These are phyloP conservation scores for Aotus griseimembra DNA, from an alignment of 2,797 vertebrate genomes.

Conservation along the genomic window DNA sequence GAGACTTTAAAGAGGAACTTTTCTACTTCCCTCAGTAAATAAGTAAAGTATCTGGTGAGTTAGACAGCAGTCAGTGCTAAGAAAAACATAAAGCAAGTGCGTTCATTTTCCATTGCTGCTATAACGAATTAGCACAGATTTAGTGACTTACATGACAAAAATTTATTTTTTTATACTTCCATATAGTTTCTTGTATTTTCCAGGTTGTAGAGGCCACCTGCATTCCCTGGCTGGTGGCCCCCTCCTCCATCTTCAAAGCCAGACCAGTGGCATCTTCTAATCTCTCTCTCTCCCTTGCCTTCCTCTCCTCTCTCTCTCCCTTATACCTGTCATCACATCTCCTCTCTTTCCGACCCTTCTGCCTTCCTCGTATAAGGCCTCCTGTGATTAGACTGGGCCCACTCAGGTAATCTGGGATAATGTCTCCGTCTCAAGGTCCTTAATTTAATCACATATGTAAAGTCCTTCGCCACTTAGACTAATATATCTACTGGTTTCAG, in stretches of 20 bases:
- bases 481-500: not conserved
- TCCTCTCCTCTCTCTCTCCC: too few relatives aligned
- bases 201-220: not conserved
- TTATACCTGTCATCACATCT: not conserved
- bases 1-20: too few relatives aligned
- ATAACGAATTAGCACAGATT: not conserved
- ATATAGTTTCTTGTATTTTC: not conserved
- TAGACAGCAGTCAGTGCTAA: not conserved
- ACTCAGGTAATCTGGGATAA: not conserved
- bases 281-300: not conserved
- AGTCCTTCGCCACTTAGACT: not conserved
- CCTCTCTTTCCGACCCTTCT: not conserved
- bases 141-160: not conserved
- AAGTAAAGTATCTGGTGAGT: not conserved
- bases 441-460: not conserved
- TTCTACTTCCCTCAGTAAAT: not conserved
- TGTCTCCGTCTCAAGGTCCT: not conserved
- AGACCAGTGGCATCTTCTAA: too few relatives aligned
- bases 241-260: not conserved
- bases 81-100: not conserved
- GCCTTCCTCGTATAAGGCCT: not conserved
- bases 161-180: not conserved
- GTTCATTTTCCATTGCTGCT: not conserved
- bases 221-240: not conserved
- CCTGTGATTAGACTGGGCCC: not conserved